Base-by-base conservation (phyloP, 2,797 vertebrate genomes). In the Miichthys miiuy region DNA sequence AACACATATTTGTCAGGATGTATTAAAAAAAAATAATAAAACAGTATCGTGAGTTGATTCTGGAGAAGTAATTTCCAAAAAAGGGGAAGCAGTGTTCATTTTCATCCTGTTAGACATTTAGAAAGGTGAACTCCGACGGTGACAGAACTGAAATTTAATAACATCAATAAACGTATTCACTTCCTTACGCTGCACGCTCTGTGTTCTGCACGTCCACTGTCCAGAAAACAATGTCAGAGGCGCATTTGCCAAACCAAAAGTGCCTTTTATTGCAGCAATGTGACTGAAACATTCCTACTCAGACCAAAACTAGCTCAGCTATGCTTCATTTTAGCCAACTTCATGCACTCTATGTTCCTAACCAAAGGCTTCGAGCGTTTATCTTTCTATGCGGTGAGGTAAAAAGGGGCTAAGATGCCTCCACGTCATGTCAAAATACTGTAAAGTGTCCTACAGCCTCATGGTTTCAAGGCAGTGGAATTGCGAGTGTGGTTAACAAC, bases 291-390 rank as follows among this genome's bases (percentile, higher is more conserved):
- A 93, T 92, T 91, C 90, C 87, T 34, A 21, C 55, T 54, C 63
- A 65, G 44, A 92, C 92, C 89, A 92, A 85, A 93, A 89, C 84
- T 54, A 92, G 88, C 89, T 77, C 77, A 84, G 82, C 83, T 89
- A 91, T 92, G 90, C 76, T 89, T 72, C 13, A 52, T 52, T 64
- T 65, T 7, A 1, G 85, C 90, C 86, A 85, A 81, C 54, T 61
- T 48, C 54, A 77, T 48, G 67, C 56, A 85, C 64, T 18, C 83
- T 66, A 67, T 66, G 65, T 65, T 86, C 78, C 78, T 58, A 67
- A 80, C 78, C 85, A 75, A 77, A 80, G 58, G 69, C 72, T 81
- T 60, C 38, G 30, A 47, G 75, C 79, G 72, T 87, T 76, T 55
- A 72, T 80, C 51, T 79, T 55, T 80, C 75, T 27, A 16, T 81